Evolutionary conservation across 2,797 vertebrate species (phyloP).

Genomic region (Tolypeutes matacus): DNA sequence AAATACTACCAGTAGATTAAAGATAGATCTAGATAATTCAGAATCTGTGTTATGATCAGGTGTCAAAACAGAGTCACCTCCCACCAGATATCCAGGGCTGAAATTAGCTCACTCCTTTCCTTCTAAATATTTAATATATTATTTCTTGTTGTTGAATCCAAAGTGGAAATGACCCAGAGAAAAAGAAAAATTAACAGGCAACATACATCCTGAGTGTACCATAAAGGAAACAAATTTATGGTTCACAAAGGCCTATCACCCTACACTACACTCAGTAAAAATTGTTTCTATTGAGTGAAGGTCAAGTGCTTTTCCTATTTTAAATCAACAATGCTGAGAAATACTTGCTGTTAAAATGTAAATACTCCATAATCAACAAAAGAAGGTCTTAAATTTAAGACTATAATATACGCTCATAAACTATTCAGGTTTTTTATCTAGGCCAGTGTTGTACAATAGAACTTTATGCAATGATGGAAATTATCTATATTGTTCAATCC

Average conservation of each 20-base stretch:
- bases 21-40: conserved; percentile 65
- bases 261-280: conserved; percentile 44
- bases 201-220: conserved; percentile 51
- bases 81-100: conserved; percentile 54
- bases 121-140: conserved; percentile 77
- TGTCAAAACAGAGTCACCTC: conserved; percentile 58
- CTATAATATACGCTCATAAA: neutral
- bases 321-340: conserved; percentile 74
- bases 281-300: conserved; percentile 56
- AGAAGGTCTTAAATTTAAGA: conserved; percentile 61
- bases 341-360: conserved; percentile 48
- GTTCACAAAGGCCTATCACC: conserved; percentile 49
- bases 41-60: conserved; percentile 53
- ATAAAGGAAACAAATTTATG: conserved; percentile 76
- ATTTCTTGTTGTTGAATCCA: conserved; percentile 69
- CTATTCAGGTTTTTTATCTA: conserved; percentile 56
- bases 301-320: conserved; percentile 56
- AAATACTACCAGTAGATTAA: conserved; percentile 61
- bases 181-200: conserved; percentile 74
- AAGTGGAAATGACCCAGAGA: conserved; percentile 78
- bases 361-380: conserved; percentile 35
- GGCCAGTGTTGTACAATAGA: neutral
- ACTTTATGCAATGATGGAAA: conserved; percentile 6
- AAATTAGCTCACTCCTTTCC: conserved; percentile 56
- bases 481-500: neutral